Evolutionary conservation across 2,113 vertebrate genomes (phyloP), one percentile per base, ranked within the genome.

Genomic region (Piaya cayana): DNA sequence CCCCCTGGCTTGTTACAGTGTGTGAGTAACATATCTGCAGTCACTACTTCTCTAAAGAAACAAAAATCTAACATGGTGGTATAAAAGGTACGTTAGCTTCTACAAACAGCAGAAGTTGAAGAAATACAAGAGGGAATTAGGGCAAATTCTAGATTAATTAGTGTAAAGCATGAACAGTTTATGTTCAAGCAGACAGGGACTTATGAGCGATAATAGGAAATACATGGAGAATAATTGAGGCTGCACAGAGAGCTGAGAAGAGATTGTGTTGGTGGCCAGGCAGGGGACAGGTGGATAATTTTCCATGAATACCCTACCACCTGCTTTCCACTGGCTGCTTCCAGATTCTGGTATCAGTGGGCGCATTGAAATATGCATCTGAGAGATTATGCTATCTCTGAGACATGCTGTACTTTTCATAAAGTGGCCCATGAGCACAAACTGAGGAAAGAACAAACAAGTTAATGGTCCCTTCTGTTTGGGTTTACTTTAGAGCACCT

Each of bases 281-380:
- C 22, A 74, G 17, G 6, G 19, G 15, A 45, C 11, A 52, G 20
- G 12, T 45, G 18, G 53, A 47, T 3, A 29, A 9, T 74, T 89
- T 93, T 81, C 34, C 15, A 11, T 3, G 0, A 34, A 14, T 50
- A n/a, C 6, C 4, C 22, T 81, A 8, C 15, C 49, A 29, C 29
- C 34, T 72, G 50, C 22, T 49, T 85, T 70, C 26, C n/a, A 43
- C 19, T 56, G n/a, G 12, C 53, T 86, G 29, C 17, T 39, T 89
- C 26, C n/a, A 78, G 21, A 16, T n/a, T 62, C n/a, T 2, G 0
- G 1, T 26, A 34, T 52, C 59, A 53, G 20, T 0, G 1, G 27
- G 11, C 11, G 29, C 30, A 42, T 18, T 34, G 22, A 60, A 80
- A 77, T 9, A 19, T 12, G 12, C 13, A 20, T 13, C 6, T 63